These are phyloP conservation scores for Centruroides sculpturatus DNA, from an alignment of 1,140 invertebrate species.

Conservation along the genomic window DNA sequence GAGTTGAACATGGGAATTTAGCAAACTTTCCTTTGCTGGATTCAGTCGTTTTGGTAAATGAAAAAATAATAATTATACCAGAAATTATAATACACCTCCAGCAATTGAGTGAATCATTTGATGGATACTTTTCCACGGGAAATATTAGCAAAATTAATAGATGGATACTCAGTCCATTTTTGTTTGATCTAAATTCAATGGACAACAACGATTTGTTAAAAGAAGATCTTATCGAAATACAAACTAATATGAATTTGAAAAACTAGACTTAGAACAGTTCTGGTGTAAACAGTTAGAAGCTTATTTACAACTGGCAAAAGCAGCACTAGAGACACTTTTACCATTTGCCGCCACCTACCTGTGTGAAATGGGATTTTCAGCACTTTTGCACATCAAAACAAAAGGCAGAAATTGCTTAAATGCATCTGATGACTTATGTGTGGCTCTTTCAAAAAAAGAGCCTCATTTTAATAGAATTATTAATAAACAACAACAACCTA, in stretches of 20 bases:
- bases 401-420: too few species aligned
- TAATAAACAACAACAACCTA: too few species aligned
- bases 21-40: neutral
- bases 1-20: too few species aligned
- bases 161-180: neutral
- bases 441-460: too few species aligned
- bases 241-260: neutral
- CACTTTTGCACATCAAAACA: too few species aligned
- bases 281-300: too few species aligned
- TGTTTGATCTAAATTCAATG: neutral
- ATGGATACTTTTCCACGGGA: neutral
- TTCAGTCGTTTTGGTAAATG: neutral
- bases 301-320: too few species aligned
- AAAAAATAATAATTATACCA: neutral
- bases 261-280: neutral
- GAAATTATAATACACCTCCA: neutral
- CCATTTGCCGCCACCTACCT: too few species aligned
- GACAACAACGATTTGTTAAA: neutral
- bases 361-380: too few species aligned
- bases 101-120: neutral
- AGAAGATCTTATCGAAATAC: neutral
- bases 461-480: too few species aligned
- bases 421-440: too few species aligned
- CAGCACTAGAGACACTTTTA: too few species aligned
- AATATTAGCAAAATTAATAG: neutral